Evolutionary conservation across 2,797 vertebrate species (phyloP), one percentile per base, ranked within the genome.

Genomic region (Enteromius paludinosus): DNA sequence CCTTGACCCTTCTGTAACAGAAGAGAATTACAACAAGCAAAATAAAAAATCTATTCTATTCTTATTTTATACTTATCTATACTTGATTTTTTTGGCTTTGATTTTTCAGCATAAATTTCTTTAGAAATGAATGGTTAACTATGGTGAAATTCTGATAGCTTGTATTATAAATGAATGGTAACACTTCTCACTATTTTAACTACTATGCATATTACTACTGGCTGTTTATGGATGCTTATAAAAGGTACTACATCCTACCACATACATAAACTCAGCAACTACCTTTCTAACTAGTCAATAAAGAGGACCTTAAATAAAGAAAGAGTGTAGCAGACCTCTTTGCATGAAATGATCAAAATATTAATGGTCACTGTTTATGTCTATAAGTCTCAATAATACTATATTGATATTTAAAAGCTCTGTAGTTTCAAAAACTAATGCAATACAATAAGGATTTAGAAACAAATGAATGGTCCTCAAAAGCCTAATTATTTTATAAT

Each of bases 1-100:
- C 96, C 96, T 84, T 94, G 93, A 74, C 94, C 93, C 78, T 94
- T 90, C 95, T 95, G 45, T 17, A 43, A 3, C 82, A 49, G 49
- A 2, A 84, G 5, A 87, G 6, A 54, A 18, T 15, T 35, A 10
- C 3, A 41, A 54, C 35, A 5, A 30, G 28, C 52, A 71, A 61
- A 59, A 25, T 59, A 1, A 61, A 28, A 5, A 61, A 25, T 59
- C 23, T 2, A 59, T 25, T 59, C 11, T 28, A n/a, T n/a, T n/a
- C n/a, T n/a, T n/a, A n/a, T n/a, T n/a, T n/a, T n/a, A n/a, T n/a
- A n/a, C n/a, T n/a, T n/a, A 25, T 59, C 23, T 2, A 59, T 25
- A 25, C 11, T 28, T 11, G 2, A 4, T 52, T 9, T 49, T 18
- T n/a, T 59, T 23, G 0, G n/a, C n/a, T 56, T 12, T 61, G 49